Conservation (phyloP, 2,888 invertebrate genomes). For the Drosophila cognata region DNA sequence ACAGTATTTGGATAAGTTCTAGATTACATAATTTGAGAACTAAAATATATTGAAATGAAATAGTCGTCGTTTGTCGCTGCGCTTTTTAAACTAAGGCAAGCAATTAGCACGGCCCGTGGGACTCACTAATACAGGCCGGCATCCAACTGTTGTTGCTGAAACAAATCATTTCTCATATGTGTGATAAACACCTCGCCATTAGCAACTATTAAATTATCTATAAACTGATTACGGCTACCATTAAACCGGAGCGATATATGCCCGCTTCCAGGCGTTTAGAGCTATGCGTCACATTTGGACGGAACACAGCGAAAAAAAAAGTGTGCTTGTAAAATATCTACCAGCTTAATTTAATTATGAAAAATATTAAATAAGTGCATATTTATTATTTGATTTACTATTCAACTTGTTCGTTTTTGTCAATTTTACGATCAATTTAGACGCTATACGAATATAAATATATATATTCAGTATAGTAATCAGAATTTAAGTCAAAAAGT, state of each 20-base stretch:
- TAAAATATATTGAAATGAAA: conserved; percentile 6
- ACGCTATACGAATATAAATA: not conserved
- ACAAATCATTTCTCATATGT: conserved; percentile 35
- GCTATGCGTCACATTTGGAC: conserved; percentile 47
- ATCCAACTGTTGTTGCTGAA: conserved; percentile 6
- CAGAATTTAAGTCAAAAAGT: not conserved
- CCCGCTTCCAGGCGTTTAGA: conserved; percentile 19
- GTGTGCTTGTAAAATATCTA: not conserved
- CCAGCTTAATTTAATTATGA: not conserved
- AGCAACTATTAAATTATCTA: conserved; percentile 75
- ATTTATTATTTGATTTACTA: not conserved
- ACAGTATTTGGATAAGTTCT: conserved; percentile 4
- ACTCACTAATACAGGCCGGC: conserved; percentile 1
- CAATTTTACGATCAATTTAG: not conserved
- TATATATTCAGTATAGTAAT: not conserved
- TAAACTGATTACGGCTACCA: conserved; percentile 67
- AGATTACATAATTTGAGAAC: conserved; percentile 24
- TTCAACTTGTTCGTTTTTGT: not conserved
- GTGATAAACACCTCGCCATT: conserved; percentile 59
- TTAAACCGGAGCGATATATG: conserved; percentile 50
- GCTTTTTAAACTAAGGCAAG: conserved; percentile 14
- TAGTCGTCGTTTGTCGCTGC: not conserved
- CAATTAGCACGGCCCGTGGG: conserved; percentile 15
- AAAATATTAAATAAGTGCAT: not conserved
- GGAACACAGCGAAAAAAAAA: conserved; percentile 31